Conservation (phyloP, 2,113 vertebrate species). For the Saguinus imperator region DNA sequence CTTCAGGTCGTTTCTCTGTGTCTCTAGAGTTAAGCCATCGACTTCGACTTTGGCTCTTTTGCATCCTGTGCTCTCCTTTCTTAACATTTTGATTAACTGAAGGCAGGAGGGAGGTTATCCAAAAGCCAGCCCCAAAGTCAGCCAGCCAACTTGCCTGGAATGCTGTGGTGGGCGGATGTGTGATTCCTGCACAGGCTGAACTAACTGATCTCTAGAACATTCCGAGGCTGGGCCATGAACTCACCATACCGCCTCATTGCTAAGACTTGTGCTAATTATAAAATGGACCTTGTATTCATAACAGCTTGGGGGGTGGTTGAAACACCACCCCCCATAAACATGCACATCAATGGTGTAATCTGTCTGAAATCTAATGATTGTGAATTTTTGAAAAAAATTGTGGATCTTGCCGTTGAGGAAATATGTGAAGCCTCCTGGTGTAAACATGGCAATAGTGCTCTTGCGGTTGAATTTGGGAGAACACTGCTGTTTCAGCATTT, state of each 20-base stretch:
- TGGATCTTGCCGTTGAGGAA: neutral
- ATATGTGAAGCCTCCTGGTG: neutral
- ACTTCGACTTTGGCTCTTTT: neutral
- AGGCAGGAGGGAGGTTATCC: neutral
- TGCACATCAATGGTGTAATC: neutral
- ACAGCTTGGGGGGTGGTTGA: neutral
- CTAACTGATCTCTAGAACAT: neutral
- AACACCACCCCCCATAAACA: too few relatives aligned
- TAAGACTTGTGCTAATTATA: neutral
- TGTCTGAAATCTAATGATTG: neutral
- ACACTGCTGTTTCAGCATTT: neutral
- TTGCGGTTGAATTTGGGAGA: neutral
- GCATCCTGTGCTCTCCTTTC: neutral
- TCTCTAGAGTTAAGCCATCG: neutral
- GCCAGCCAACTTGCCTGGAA: neutral
- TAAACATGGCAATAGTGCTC: neutral
- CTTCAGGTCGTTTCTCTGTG: neutral
- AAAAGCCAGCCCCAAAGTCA: neutral
- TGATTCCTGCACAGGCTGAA: neutral
- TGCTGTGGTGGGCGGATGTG: neutral
- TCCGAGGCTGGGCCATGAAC: neutral
- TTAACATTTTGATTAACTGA: neutral
- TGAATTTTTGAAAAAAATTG: neutral
- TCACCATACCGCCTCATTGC: neutral
- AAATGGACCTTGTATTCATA: neutral